These are phyloP conservation scores for Tragelaphus oryx DNA, from an alignment of 2,797 vertebrate genomes.

Conservation along the genomic window DNA sequence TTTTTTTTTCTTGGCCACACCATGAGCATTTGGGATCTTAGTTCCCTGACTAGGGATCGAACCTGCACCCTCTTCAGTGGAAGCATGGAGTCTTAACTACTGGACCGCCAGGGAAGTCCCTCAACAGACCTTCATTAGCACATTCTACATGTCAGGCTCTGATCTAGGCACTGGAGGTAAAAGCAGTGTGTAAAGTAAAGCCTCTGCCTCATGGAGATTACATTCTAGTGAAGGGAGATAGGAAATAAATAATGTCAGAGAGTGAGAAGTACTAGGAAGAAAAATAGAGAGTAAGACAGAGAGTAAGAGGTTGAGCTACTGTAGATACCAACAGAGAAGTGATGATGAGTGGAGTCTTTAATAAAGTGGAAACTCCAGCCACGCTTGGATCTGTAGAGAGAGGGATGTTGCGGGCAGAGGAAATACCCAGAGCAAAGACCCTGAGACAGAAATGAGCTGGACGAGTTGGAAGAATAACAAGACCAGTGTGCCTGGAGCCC, in stretches of 20 bases:
- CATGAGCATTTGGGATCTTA: not conserved
- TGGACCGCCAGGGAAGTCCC: not conserved
- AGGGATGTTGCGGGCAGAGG: not conserved
- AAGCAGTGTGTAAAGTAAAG: not conserved
- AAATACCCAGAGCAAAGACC: not conserved
- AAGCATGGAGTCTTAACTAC: not conserved
- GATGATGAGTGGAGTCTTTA: not conserved
- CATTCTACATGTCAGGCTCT: not conserved
- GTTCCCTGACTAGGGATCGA: not conserved
- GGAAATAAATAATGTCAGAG: not conserved
- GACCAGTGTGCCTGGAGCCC: not conserved
- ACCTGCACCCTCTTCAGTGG: not conserved
- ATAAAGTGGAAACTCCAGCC: not conserved
- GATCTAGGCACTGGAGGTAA: not conserved
- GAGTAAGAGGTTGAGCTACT: not conserved
- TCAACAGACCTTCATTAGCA: not conserved
- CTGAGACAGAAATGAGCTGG: not conserved
- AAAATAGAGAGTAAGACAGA: not conserved
- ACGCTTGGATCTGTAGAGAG: not conserved
- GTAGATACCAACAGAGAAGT: not conserved
- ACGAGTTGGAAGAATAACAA: not conserved
- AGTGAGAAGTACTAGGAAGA: not conserved
- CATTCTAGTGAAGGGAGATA: not conserved
- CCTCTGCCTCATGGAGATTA: not conserved
- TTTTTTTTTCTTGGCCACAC: not conserved